phyloP scores from a whole-genome alignment of 2,797 vertebrate species.

The Podarcis lilfordi region DNA sequence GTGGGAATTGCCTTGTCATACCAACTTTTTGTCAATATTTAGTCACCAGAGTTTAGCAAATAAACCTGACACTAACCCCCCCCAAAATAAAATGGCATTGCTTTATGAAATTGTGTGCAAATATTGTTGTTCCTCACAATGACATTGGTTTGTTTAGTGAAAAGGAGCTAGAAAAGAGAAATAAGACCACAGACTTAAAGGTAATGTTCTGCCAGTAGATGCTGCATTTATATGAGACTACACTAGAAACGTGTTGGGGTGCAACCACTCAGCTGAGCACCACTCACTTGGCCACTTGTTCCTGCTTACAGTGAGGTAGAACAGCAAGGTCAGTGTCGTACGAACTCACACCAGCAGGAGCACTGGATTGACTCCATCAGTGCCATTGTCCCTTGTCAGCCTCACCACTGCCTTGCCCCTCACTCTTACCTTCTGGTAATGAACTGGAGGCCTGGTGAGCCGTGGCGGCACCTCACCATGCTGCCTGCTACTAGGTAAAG shows the following conservation, averaged over 20 bases:
- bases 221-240: neutral
- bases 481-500: no score
- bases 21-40: neutral
- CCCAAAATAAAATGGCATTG: neutral
- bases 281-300: no score
- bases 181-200: neutral
- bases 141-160: neutral
- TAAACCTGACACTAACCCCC: neutral
- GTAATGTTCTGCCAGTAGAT: neutral
- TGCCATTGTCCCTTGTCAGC: no score
- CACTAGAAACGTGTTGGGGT: neutral
- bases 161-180: neutral
- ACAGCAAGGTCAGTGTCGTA: no score
- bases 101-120: slow-evolving; percentile 7
- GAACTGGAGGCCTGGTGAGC: no score
- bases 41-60: slow-evolving; percentile 39
- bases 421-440: no score
- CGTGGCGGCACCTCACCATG: no score
- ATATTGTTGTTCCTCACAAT: neutral
- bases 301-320: no score
- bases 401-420: no score
- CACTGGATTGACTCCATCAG: no score
- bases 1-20: slow-evolving; percentile 28
- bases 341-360: no score
- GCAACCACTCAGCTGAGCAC: neutral